These are phyloP conservation scores for Ovis canadensis DNA, from an alignment of 2,113 vertebrate species.

Conservation along the genomic window DNA sequence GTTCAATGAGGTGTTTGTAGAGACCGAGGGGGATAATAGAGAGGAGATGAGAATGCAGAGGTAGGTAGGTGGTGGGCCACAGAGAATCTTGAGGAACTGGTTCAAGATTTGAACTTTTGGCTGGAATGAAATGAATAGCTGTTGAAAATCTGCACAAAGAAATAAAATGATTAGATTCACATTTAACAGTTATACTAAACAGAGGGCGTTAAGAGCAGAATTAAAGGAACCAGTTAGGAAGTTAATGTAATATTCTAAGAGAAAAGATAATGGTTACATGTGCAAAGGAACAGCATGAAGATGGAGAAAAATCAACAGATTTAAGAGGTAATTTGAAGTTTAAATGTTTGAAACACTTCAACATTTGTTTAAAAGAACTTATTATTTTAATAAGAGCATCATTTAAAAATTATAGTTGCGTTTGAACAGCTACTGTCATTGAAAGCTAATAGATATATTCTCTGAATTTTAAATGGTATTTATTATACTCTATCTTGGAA, in stretches of 20 bases:
- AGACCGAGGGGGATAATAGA: not conserved
- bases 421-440: constrained; percentile 2
- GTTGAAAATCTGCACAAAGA: not conserved
- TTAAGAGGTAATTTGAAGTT: not conserved
- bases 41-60: not conserved
- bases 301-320: not conserved
- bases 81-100: not conserved
- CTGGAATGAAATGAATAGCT: not conserved
- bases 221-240: not conserved
- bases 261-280: not conserved
- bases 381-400: not conserved
- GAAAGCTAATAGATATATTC: not conserved
- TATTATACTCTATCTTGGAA: not conserved
- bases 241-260: not conserved
- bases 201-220: not conserved
- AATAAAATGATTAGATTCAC: not conserved
- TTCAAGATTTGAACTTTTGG: not conserved
- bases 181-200: not conserved
- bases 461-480: not conserved
- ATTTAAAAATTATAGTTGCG: not conserved
- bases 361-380: not conserved
- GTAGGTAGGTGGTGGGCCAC: not conserved
- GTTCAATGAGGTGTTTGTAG: not conserved
- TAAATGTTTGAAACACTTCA: not conserved
- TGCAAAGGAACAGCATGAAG: not conserved